Evolutionary conservation across 2,113 vertebrate genomes (phyloP).

Genomic region (Aythya baeri): DNA sequence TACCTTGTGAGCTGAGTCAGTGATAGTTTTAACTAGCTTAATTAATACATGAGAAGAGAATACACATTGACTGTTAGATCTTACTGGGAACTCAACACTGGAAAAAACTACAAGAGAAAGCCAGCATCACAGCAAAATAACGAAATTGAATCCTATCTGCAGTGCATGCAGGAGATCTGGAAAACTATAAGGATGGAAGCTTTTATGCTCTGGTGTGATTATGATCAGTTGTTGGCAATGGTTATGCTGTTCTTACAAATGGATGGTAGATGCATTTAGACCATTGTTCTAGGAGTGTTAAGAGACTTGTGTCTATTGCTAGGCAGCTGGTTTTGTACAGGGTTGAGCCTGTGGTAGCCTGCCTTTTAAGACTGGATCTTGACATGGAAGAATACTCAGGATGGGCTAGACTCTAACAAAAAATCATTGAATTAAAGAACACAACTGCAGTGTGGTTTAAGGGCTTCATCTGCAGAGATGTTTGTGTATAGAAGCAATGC

Average conservation of each 20-base stretch:
- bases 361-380: not conserved
- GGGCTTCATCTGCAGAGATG: not conserved
- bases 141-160: not conserved
- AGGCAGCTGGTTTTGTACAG: not conserved
- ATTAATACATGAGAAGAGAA: fast-evolving
- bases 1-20: not conserved
- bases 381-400: not conserved
- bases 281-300: not conserved
- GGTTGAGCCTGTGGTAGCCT: not conserved
- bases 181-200: too few species aligned
- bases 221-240: not conserved
- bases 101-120: fast-evolving
- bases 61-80: not conserved
- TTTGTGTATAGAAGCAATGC: not conserved
- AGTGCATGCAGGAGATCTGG: not conserved
- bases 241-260: not conserved
- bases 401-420: not conserved
- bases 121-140: not conserved
- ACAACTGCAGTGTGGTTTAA: not conserved
- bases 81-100: not conserved
- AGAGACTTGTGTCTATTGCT: not conserved
- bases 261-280: not conserved
- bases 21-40: not conserved
- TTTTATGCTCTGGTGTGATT: fast-evolving
- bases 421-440: too few species aligned